These are phyloP conservation scores for Frieseomelitta varia DNA, from an alignment of 1,140 invertebrate genomes.

Conservation along the genomic window DNA sequence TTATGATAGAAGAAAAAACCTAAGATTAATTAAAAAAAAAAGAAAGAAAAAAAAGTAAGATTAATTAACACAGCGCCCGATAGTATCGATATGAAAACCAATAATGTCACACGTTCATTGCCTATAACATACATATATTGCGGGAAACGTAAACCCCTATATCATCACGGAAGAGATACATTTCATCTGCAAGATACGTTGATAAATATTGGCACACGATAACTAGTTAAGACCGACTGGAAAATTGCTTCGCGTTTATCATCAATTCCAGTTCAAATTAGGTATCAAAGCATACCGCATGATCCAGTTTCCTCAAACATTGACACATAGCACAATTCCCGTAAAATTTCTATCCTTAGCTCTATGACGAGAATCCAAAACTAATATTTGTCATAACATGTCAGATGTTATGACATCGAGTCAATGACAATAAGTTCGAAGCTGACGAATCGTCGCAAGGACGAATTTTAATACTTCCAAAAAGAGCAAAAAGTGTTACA, in stretches of 20 bases:
- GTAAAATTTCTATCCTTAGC: background rate
- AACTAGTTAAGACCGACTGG: background rate
- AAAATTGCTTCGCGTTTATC: background rate
- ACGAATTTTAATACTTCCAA: background rate
- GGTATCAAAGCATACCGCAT: background rate
- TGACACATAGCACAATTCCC: too few species aligned
- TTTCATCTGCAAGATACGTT: background rate
- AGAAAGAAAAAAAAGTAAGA: background rate
- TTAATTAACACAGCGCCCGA: too few species aligned
- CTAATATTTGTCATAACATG: background rate
- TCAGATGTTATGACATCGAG: background rate
- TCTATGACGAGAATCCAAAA: too few species aligned
- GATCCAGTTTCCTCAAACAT: background rate
- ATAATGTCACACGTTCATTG: background rate
- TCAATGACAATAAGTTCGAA: too few species aligned
- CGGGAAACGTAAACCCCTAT: background rate
- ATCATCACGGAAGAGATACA: background rate
- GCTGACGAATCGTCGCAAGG: background rate
- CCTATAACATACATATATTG: too few species aligned
- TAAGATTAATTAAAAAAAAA: too few species aligned
- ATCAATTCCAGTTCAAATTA: background rate
- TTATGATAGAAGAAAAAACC: background rate
- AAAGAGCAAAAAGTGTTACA: background rate
- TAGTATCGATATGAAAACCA: background rate
- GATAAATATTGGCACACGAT: conserved; percentile 17